These are phyloP conservation scores for Fringilla coelebs DNA, from an alignment of 2,797 vertebrate species.

Conservation along the genomic window DNA sequence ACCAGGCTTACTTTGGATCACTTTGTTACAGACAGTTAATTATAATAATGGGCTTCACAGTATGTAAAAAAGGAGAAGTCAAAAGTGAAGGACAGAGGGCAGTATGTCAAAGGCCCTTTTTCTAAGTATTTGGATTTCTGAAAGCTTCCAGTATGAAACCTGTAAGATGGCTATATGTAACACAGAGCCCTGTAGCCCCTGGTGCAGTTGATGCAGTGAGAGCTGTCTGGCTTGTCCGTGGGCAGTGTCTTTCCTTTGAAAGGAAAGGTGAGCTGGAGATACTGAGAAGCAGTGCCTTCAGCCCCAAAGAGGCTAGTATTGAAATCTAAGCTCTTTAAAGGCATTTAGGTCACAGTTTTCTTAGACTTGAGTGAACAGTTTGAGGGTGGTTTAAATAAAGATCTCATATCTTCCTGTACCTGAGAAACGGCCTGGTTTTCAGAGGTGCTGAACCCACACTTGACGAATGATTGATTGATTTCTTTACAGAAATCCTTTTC, in stretches of 20 bases:
- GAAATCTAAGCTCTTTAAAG: not conserved
- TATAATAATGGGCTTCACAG: not conserved
- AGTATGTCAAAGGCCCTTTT: not conserved
- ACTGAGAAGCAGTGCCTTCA: not conserved
- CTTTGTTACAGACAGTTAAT: not conserved
- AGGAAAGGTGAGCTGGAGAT: not conserved
- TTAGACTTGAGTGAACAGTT: not conserved
- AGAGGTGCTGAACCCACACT: slow-evolving; percentile 61
- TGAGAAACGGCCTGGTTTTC: slow-evolving; percentile 52
- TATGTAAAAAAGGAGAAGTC: not conserved
- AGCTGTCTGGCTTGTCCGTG: fast-evolving
- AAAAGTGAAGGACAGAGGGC: not conserved
- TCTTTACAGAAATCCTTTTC: slow-evolving; percentile 46
- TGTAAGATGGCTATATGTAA: not conserved
- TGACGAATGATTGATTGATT: slow-evolving; percentile 50
- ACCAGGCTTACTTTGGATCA: not conserved
- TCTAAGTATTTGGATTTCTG: not conserved
- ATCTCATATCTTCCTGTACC: slow-evolving; percentile 33
- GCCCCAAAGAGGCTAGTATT: not conserved
- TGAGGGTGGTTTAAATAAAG: slow-evolving; percentile 48
- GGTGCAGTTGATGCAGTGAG: not conserved
- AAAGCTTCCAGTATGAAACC: not conserved
- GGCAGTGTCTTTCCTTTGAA: not conserved
- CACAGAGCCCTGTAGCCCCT: not conserved
- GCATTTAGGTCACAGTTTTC: slow-evolving; percentile 18